Evolutionary conservation across 2,797 vertebrate genomes (phyloP), one percentile per base, ranked within the genome.

Genomic region (Hydrophis major): DNA sequence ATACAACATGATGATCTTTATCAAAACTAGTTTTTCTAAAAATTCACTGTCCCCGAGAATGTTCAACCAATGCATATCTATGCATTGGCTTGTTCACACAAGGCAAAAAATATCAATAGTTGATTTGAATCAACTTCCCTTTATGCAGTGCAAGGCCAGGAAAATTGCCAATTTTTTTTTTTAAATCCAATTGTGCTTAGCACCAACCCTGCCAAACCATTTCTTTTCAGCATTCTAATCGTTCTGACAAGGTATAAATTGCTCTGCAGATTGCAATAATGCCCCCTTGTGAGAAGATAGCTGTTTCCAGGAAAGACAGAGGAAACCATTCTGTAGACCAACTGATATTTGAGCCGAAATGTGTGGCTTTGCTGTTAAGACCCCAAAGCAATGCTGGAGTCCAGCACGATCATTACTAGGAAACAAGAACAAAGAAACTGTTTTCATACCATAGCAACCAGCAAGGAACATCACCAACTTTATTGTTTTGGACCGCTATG

Each of bases 211-310:
- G 74, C 37, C 63, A 74, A 95, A 20, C 11, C 90, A 89, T 92
- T 91, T 1, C 89, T 90, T 94, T 96, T 91, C 92, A 94, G 94
- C 37, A 59, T 6, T 6, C 0, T 53, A 53, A 18, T 93, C 88
- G 27, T 93, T 95, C 61, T 37, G 6, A 93, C 90, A 91, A 95
- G 93, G 95, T 94, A 93, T 74, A 94, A 96, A 95, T 96, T 66
- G 92, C 88, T 86, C n/a, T 86, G 66, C 25, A 94, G 74, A 42
- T 53, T 88, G 95, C 92, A 95, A 78, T 90, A 74, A 53, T 0
- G 4, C 69, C 83, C 66, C 94, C 94, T 93, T 0, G 59, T 94
- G 89, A 93, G 91, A 88, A 94, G 25, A 4, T 10, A n/a, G 16
- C 57, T 5, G 90, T 47, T 93, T 4, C 69, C 42, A 37, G 32